Conservation (phyloP, 30 jellyfish, hydroid and myxozoan genomes). For the Catostylus mosaicus region DNA sequence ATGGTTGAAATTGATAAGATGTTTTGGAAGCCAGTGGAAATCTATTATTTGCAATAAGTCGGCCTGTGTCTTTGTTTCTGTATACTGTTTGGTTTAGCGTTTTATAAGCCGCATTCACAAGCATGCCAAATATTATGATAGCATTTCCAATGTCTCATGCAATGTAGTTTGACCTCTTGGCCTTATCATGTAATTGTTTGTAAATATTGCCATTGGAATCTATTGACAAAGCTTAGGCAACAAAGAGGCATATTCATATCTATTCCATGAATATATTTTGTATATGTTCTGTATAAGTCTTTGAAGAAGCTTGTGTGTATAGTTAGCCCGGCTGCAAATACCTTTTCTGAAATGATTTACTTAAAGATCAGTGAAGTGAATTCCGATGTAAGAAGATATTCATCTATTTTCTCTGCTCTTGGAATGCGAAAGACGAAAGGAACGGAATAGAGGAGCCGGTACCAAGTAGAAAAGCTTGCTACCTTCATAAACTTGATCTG, state of each 20-base stretch:
- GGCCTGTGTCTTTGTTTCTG: conserved; percentile 5
- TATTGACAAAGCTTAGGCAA: neutral
- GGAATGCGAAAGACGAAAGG: too few species aligned
- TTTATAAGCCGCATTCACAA: neutral
- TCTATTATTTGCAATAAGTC: neutral
- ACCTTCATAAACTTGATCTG: too few species aligned
- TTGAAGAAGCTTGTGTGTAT: neutral
- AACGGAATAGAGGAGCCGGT: too few species aligned
- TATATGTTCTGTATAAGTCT: neutral
- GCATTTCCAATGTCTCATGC: neutral
- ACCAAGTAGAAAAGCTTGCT: too few species aligned
- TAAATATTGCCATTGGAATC: neutral
- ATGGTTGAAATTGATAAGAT: neutral
- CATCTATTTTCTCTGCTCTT: too few species aligned
- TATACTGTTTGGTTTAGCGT: neutral
- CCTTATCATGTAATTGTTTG: neutral
- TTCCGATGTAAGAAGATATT: neutral
- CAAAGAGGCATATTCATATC: neutral
- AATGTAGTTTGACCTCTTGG: neutral
- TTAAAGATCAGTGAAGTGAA: neutral
- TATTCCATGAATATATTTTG: neutral
- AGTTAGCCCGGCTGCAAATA: neutral
- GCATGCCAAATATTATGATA: neutral
- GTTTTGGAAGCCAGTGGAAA: neutral
- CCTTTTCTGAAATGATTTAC: neutral